Conservation (phyloP, 2,113 vertebrate genomes). For the Alouatta palliata region DNA sequence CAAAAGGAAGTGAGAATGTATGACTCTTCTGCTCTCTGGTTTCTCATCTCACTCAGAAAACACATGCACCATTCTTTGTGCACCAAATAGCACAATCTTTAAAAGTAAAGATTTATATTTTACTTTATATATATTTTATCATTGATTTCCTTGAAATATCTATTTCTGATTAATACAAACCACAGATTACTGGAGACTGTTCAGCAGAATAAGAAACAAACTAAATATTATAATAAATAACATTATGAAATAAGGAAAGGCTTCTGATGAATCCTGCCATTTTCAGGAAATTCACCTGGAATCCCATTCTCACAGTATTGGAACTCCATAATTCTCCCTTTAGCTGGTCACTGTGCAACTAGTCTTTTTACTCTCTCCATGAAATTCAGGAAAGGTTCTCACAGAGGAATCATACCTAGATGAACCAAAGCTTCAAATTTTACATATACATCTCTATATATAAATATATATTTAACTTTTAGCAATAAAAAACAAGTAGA, state of each 20-base stretch:
- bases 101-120: neutral
- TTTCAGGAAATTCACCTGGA: neutral
- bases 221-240: neutral
- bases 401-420: neutral
- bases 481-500: neutral
- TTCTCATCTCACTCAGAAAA: neutral
- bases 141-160: neutral
- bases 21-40: neutral
- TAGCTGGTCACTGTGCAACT: neutral
- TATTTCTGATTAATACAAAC: neutral
- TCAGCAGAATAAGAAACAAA: neutral
- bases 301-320: neutral
- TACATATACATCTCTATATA: neutral
- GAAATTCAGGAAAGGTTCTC: neutral
- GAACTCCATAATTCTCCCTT: neutral
- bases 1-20: neutral
- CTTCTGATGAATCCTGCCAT: neutral
- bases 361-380: too few relatives aligned
- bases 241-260: neutral
- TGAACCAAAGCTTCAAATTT: neutral
- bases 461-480: neutral
- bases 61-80: fast-evolving
- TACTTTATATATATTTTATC: neutral
- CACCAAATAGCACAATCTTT: neutral
- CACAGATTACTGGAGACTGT: neutral